phyloP scores from a whole-genome alignment of 23 tunicate species.

The Corella eumyota region DNA sequence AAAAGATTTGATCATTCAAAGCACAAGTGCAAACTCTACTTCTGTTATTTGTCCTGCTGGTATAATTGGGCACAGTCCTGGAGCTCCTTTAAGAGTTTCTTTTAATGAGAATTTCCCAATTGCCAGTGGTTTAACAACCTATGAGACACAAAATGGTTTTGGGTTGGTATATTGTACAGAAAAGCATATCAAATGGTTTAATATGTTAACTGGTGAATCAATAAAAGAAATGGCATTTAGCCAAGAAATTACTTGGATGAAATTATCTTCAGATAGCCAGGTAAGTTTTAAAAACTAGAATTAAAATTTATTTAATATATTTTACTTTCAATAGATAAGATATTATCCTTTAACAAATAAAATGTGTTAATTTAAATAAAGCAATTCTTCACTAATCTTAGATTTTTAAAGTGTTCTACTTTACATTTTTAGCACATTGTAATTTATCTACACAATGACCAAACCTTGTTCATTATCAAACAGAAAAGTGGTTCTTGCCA shows the following conservation, averaged over 20 bases:
- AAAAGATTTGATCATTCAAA: slow-evolving; percentile 8
- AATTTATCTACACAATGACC: background rate
- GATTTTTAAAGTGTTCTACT: too few relatives aligned
- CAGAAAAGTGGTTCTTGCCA: background rate
- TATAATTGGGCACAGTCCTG: slow-evolving; percentile 24
- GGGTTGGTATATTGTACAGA: slow-evolving; percentile 9
- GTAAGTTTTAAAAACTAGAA: too few relatives aligned
- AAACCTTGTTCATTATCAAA: background rate
- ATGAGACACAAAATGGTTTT: background rate
- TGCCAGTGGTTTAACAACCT: slow-evolving; percentile 2
- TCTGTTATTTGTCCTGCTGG: slow-evolving; percentile 32
- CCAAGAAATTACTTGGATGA: slow-evolving; percentile 19
- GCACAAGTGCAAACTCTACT: background rate
- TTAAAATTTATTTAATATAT: too few relatives aligned
- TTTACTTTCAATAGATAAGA: too few relatives aligned
- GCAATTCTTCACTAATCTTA: background rate
- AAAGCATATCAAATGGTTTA: slow-evolving; percentile 15
- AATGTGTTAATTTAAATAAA: background rate
- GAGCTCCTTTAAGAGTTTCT: slow-evolving; percentile 40
- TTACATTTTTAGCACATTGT: slow-evolving; percentile 3
- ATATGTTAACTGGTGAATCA: slow-evolving; percentile 26
- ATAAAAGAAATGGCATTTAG: slow-evolving; percentile 25
- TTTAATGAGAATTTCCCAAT: slow-evolving; percentile 16
- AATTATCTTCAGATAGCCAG: slow-evolving; percentile 11
- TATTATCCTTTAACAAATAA: background rate